These are phyloP conservation scores for Grammomys dolichurus DNA, from an alignment of 2,113 vertebrate species.

Conservation along the genomic window DNA sequence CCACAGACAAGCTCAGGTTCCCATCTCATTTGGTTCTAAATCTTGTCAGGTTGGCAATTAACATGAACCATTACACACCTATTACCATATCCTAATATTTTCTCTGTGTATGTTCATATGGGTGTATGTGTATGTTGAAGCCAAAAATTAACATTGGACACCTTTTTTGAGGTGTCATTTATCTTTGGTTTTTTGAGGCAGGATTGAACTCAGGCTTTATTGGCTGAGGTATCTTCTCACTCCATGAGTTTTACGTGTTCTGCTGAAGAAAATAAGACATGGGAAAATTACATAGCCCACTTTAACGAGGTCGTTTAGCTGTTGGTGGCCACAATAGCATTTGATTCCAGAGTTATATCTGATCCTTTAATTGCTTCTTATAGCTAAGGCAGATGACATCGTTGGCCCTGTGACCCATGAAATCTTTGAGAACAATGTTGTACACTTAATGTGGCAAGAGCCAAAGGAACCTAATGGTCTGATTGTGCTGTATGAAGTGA, in stretches of 20 bases:
- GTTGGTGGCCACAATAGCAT: background rate
- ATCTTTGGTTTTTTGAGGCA: background rate
- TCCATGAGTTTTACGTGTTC: background rate
- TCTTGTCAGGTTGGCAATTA: background rate
- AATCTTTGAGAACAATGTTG: conserved; percentile 89
- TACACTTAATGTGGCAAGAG: conserved; percentile 94
- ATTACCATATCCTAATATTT: background rate
- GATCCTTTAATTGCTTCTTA: background rate
- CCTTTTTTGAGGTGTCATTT: background rate
- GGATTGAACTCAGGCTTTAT: background rate
- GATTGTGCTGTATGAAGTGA: conserved; percentile 97
- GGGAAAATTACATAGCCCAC: background rate
- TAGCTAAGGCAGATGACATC: conserved; percentile 96
- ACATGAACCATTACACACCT: background rate
- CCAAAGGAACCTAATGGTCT: conserved; percentile 95
- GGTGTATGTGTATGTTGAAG: background rate
- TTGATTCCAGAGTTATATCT: background rate
- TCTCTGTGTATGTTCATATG: background rate
- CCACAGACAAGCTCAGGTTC: background rate
- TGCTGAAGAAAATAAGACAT: background rate
- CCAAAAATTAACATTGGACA: background rate
- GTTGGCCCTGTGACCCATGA: conserved; percentile 90
- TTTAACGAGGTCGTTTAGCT: rapidly evolving
- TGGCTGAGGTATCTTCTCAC: background rate
- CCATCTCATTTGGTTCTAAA: background rate